Conservation (phyloP, 2,113 vertebrate genomes). For the Alexandromys fortis region DNA sequence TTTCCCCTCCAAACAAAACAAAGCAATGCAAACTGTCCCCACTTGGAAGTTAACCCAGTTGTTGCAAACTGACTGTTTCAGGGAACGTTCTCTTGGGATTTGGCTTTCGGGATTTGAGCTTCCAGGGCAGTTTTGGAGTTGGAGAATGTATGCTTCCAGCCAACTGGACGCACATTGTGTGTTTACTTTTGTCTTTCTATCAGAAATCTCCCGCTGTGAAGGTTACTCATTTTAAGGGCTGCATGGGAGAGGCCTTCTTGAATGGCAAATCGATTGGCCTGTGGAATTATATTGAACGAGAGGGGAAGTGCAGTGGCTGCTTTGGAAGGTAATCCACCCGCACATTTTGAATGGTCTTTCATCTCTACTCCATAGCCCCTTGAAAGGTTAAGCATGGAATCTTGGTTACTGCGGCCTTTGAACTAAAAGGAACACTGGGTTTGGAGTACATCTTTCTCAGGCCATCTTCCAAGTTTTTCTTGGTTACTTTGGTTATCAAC, state of each 20-base stretch:
- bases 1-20: background rate
- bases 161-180: background rate
- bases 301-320: conserved; percentile 93
- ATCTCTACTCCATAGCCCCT: background rate
- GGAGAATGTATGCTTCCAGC: conserved; percentile 35
- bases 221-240: conserved; percentile 92
- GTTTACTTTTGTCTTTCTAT: conserved; percentile 37
- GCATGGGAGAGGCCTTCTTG: conserved; percentile 91
- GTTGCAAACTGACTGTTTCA: background rate
- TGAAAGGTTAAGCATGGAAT: background rate
- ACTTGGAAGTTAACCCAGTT: background rate
- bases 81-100: background rate
- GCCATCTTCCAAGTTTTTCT: background rate
- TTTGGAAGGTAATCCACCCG: conserved; percentile 91
- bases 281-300: conserved; percentile 93
- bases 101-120: background rate
- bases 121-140: background rate
- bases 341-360: accelerated
- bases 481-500: background rate
- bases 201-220: conserved; percentile 90
- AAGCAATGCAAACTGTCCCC: background rate
- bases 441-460: background rate
- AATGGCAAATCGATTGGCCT: conserved; percentile 93
- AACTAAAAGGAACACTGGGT: background rate
- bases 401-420: background rate